A percentile compares a stretch with the other conserved stretches of the same genome.
Evolutionary conservation across 2,113 vertebrate genomes (phyloP).

Genomic region (Ceuthmochares aereus): DNA sequence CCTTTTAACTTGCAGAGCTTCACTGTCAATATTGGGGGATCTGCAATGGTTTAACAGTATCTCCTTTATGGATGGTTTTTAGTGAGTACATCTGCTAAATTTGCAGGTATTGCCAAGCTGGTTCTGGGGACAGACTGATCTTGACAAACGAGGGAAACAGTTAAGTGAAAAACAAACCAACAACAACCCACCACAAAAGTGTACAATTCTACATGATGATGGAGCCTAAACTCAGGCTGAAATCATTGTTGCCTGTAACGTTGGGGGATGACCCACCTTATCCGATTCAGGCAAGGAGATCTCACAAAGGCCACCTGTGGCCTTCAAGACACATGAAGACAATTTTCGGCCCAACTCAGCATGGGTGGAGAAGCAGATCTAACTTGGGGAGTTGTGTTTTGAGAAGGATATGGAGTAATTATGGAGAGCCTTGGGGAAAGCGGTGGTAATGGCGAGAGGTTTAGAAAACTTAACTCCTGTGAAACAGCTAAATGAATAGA

Average conservation of each 20-base stretch:
- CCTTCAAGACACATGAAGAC: not conserved
- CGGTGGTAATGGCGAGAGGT: fast-evolving
- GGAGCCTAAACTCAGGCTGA: not conserved
- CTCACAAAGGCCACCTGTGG: not conserved
- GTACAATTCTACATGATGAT: not conserved
- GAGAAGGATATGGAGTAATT: not conserved
- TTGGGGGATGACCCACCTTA: not conserved
- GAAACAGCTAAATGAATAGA: not conserved
- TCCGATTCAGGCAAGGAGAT: not conserved
- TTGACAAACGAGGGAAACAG: not conserved
- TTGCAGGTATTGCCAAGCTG: not conserved
- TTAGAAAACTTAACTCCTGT: not conserved
- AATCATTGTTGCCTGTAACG: not conserved
- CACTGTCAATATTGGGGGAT: not conserved
- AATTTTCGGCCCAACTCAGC: not conserved
- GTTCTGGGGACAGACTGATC: not conserved
- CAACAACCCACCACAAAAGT: not conserved
- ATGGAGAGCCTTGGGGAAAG: not conserved
- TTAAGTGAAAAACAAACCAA: not conserved
- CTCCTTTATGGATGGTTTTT: not conserved
- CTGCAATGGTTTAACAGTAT: not conserved
- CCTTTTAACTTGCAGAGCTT: not conserved
- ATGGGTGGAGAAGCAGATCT: not conserved
- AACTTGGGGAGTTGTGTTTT: not conserved
- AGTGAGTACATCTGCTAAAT: not conserved